Evolutionary conservation across 2,888 invertebrate genomes (phyloP).

Genomic region (Salticus scenicus): DNA sequence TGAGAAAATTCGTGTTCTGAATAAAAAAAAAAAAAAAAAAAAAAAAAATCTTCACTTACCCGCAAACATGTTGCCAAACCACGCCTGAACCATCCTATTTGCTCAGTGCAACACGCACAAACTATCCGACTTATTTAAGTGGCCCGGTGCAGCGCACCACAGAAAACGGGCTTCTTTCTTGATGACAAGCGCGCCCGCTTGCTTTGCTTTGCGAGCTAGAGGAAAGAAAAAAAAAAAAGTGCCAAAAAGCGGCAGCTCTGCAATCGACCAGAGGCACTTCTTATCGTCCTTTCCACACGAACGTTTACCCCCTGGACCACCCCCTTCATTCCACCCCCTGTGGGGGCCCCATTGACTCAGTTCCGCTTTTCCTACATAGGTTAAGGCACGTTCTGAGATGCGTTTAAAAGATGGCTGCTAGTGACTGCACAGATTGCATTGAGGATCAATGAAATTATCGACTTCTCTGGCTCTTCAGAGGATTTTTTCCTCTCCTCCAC

Average conservation of each 20-base stretch:
- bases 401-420: conserved; percentile 64
- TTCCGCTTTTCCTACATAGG: conserved; percentile 59
- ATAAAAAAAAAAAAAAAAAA: too few relatives aligned
- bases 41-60: neutral
- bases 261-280: conserved; percentile 69
- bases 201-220: neutral
- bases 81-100: conserved; percentile 10
- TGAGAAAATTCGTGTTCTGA: too few relatives aligned
- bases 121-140: conserved; percentile 14
- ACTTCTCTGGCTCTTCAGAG: conserved; percentile 54
- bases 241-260: conserved; percentile 65
- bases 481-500: conserved; percentile 3
- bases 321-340: conserved; percentile 18
- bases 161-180: conserved; percentile 8
- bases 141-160: neutral
- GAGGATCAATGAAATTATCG: conserved; percentile 69
- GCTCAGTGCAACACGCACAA: neutral
- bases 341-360: conserved; percentile 29
- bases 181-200: conserved; percentile 53
- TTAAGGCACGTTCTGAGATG: conserved; percentile 37
- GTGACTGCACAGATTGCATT: conserved; percentile 60
- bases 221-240: conserved; percentile 42
- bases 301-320: conserved; percentile 64
- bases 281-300: conserved; percentile 69
- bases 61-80: neutral